Percentiles rank a stretch among this genome's conserved stretches.
phyloP scores from a whole-genome alignment of 2,113 vertebrate genomes.

The Pelusios castaneus region DNA sequence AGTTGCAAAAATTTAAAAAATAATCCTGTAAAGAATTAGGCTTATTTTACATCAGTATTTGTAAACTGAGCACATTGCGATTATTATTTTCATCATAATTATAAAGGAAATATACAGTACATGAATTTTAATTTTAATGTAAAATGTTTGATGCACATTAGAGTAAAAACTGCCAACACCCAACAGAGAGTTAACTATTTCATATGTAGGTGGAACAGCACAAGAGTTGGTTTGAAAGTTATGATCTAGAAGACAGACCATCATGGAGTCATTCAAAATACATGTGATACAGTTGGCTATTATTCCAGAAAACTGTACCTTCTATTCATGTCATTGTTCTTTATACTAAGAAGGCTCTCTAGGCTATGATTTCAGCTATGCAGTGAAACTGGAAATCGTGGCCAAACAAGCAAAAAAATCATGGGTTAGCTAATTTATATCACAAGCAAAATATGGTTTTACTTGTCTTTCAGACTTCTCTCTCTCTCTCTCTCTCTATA shows the following conservation, averaged over 20 bases:
- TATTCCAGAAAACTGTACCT: neutral
- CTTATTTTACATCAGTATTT: neutral
- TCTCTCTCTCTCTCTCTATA: no score
- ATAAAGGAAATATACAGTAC: neutral
- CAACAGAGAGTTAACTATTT: neutral
- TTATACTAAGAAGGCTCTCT: neutral
- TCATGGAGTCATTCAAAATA: neutral
- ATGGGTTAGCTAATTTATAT: neutral
- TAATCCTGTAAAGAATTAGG: accelerated
- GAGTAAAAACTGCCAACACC: neutral
- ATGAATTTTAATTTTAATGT: neutral
- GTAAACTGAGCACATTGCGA: neutral
- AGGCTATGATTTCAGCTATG: neutral
- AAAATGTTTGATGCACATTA: neutral
- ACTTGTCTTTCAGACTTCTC: neutral
- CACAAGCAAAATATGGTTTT: neutral
- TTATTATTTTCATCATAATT: neutral
- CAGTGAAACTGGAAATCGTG: neutral
- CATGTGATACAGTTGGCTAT: neutral
- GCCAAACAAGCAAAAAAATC: neutral
- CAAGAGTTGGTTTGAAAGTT: neutral
- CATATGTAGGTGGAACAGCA: neutral
- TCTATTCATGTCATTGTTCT: neutral
- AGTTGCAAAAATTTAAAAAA: neutral
- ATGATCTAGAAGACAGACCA: neutral